Percentiles rank a stretch among this genome's conserved stretches.
Evolutionary conservation across 2,113 vertebrate genomes (phyloP).

Genomic region (Cyrtonyx montezumae): DNA sequence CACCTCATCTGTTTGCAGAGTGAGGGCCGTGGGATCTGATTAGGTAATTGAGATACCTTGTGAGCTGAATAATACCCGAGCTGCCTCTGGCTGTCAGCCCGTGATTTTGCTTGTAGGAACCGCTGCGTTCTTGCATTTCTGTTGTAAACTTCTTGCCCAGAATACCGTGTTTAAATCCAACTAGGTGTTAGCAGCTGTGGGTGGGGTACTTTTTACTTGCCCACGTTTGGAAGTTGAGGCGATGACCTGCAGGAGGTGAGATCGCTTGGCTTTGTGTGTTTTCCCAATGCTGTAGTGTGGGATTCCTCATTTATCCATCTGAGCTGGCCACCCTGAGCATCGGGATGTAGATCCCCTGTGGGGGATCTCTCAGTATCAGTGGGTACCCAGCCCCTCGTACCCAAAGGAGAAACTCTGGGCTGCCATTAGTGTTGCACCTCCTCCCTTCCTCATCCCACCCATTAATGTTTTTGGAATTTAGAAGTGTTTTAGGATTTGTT

Average conservation of each 20-base stretch:
- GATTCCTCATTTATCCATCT: rapidly evolving
- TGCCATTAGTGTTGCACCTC: background rate
- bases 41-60: conserved; percentile 63
- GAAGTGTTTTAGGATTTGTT: conserved; percentile 52
- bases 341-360: background rate
- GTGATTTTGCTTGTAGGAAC: background rate
- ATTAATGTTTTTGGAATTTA: conserved; percentile 43
- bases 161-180: background rate
- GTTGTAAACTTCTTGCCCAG: background rate
- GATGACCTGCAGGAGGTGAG: background rate
- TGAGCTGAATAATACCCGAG: conserved; percentile 29
- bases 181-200: background rate
- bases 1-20: conserved; percentile 74
- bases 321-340: background rate
- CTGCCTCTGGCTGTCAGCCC: conserved; percentile 53
- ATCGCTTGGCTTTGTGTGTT: background rate
- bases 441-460: conserved; percentile 47
- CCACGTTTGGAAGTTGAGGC: rapidly evolving
- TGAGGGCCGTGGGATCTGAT: conserved; percentile 50
- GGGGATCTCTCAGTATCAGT: too few species aligned
- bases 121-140: background rate
- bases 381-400: background rate
- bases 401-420: background rate
- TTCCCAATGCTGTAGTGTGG: background rate
- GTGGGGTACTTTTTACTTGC: background rate